These are phyloP conservation scores for Coptodon rendalli DNA, from an alignment of 2,113 vertebrate species.

Conservation along the genomic window DNA sequence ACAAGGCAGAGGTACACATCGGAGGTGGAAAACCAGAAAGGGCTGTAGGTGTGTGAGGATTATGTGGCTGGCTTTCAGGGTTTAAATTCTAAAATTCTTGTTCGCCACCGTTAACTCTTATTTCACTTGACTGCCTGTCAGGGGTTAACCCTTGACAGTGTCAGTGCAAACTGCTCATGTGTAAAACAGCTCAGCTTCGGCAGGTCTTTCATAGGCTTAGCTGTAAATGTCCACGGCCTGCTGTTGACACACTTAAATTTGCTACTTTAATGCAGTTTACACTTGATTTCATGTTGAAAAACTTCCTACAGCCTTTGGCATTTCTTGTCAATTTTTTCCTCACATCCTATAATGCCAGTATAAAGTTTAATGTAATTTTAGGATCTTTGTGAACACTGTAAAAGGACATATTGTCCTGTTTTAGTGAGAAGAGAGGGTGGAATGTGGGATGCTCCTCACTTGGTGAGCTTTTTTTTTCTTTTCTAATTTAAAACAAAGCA, in stretches of 20 bases:
- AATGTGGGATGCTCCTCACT: conserved; percentile 17
- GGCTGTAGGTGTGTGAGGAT: neutral
- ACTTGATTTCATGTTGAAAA: neutral
- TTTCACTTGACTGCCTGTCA: conserved; percentile 25
- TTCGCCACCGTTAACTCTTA: conserved; percentile 26
- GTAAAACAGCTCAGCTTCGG: conserved; percentile 7
- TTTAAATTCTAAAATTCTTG: conserved; percentile 4
- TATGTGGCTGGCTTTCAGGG: neutral
- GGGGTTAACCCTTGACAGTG: conserved; percentile 27
- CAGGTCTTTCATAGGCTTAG: conserved; percentile 17
- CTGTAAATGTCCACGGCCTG: neutral
- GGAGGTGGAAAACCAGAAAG: conserved; percentile 4
- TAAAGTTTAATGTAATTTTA: neutral
- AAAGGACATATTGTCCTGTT: neutral
- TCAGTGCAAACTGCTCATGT: conserved; percentile 20
- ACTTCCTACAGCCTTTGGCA: neutral
- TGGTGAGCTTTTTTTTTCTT: conserved; percentile 12
- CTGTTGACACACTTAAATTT: conserved; percentile 27
- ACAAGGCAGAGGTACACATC: neutral
- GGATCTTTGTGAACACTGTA: neutral
- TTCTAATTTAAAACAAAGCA: conserved; percentile 35
- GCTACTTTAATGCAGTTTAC: conserved; percentile 2
- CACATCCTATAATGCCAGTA: neutral
- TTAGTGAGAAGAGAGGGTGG: neutral
- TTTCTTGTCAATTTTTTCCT: neutral